Evolutionary conservation across 2,888 invertebrate species (phyloP), one percentile per base, ranked within the genome.

Genomic region (Drosophila rellima): DNA sequence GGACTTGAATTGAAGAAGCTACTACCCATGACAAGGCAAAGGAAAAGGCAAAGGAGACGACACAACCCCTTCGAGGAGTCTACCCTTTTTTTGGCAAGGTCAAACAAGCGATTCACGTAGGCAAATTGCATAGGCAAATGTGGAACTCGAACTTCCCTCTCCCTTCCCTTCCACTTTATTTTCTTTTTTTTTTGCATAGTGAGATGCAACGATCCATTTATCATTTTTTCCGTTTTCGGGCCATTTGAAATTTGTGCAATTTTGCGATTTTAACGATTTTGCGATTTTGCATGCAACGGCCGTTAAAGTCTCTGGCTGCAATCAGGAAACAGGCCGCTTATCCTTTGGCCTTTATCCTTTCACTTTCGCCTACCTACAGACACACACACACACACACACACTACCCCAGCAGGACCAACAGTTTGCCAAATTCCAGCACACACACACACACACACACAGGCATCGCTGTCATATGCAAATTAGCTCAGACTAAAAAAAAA

Each of bases 351-450:
- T 70, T 54, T 68, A 80, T 85, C 85, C 85, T 89, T 86, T 86
- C 88, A 88, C 85, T 86, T 86, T 86, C 85, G 80, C 72, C 75
- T 88, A 81, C 79, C 82, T 78, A 88, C 61, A 33, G 11, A 39
- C 61, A 60, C n/a, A 26, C 26, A 26, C 7, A 26, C 2, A 20
- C 20, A 23, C 48, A 55, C 61, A 57, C 69, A 60, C 54, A 60
- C 61, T 54, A 50, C 33, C 50, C 56, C 35, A 47, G 13, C n/a
- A 33, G 18, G 31, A 37, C 55, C 78, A 66, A 31, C 39, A 74
- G 82, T 78, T 84, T 87, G 85, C 88, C 74, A 86, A 89, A 86
- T 86, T 88, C 89, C 85, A 35, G 35, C 52, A 72, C 76, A 78
- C 45, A 65, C 35, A 64, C 52, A 65, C 35, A 67, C 52, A 42